Evolutionary conservation across 2,888 invertebrate species (phyloP).

Genomic region (Chalcis sispes): DNA sequence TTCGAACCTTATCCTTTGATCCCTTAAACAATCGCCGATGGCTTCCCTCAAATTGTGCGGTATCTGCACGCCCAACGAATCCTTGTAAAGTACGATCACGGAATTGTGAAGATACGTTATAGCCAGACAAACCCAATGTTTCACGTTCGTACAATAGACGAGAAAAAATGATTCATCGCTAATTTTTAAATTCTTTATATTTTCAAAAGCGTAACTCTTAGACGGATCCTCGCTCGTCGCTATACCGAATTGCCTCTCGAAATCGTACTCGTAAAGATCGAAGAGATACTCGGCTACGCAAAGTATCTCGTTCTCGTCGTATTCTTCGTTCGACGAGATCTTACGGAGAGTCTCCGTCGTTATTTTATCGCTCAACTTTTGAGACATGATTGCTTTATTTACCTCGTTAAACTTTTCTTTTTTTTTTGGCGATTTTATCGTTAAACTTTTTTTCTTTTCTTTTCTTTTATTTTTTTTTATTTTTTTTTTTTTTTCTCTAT

Average conservation of each 20-base stretch:
- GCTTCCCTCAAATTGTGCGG: slow-evolving; percentile 41
- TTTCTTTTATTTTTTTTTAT: too few species aligned
- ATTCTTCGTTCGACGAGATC: slow-evolving; percentile 57
- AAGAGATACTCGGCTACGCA: slow-evolving; percentile 54
- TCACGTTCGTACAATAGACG: slow-evolving; percentile 26
- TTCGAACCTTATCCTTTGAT: slow-evolving; percentile 42
- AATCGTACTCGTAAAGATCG: slow-evolving; percentile 49
- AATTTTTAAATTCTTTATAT: slow-evolving; percentile 21
- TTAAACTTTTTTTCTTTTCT: too few species aligned
- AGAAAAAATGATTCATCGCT: slow-evolving; percentile 37
- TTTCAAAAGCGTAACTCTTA: slow-evolving; percentile 4
- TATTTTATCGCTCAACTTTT: slow-evolving; percentile 45
- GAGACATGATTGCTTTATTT: slow-evolving; percentile 13
- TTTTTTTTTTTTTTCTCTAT: too few species aligned
- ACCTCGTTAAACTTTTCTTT: too few species aligned
- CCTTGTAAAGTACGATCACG: slow-evolving; percentile 51
- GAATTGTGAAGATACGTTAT: slow-evolving; percentile 33
- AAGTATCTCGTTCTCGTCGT: slow-evolving; percentile 54
- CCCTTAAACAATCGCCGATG: slow-evolving; percentile 35
- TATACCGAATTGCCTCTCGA: slow-evolving; percentile 47
- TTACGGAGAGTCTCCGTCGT: slow-evolving; percentile 53
- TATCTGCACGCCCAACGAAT: slow-evolving; percentile 48
- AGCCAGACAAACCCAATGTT: slow-evolving; percentile 54
- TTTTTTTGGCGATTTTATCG: too few species aligned
- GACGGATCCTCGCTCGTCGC: slow-evolving; percentile 27